A percentile compares a stretch with the other conserved stretches of the same genome.
Evolutionary conservation across 2,888 invertebrate species (phyloP).

Genomic region (Adineta ricciae): DNA sequence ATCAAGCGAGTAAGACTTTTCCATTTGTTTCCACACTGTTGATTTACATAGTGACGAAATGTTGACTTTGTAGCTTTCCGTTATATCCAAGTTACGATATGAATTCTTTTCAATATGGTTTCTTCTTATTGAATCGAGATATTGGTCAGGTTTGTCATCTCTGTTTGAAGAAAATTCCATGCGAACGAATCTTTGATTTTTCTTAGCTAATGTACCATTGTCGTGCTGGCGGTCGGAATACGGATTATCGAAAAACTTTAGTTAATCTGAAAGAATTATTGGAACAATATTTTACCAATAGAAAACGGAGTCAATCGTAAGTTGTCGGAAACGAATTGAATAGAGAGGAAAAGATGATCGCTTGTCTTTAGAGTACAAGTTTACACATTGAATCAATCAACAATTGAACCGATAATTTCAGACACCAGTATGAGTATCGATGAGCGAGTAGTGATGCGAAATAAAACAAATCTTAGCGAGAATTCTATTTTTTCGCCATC

Average conservation of each 20-base stretch:
- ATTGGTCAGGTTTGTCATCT: neutral
- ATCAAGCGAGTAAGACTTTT: neutral
- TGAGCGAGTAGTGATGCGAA: neutral
- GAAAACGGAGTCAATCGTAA: neutral
- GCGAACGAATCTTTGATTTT: too few relatives aligned
- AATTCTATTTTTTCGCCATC: neutral
- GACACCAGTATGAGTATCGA: neutral
- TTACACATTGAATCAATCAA: neutral
- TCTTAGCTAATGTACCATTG: neutral
- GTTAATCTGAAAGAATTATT: neutral
- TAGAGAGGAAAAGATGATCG: neutral
- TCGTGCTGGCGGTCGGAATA: neutral
- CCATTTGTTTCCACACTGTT: too few relatives aligned
- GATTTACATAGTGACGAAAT: neutral
- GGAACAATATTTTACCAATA: neutral
- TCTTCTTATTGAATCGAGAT: neutral
- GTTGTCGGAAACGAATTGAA: neutral
- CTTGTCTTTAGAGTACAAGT: neutral
- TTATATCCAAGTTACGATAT: neutral
- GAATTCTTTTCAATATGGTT: neutral
- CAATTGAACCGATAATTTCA: neutral
- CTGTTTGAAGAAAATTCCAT: neutral
- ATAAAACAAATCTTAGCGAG: neutral
- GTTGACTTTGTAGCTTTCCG: neutral
- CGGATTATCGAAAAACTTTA: slow-evolving; percentile 20